phyloP scores from a whole-genome alignment of 2,888 invertebrate species.

The Orchesella flavescens region DNA sequence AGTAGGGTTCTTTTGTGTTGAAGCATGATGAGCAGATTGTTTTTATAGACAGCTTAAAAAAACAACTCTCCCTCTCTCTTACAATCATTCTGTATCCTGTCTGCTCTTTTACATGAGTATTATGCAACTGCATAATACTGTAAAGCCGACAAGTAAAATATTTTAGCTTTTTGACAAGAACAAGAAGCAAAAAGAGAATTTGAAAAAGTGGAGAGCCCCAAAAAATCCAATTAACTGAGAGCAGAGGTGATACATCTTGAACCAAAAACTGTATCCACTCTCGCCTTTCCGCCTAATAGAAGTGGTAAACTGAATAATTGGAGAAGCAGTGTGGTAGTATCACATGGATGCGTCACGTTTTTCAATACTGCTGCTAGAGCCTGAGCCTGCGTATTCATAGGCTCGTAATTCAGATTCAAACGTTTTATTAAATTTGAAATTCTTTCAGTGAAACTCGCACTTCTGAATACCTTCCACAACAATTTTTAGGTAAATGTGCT shows the following conservation, averaged over 20 bases:
- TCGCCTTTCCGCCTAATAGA: no score
- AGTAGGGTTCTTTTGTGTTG: neutral
- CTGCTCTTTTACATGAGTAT: neutral
- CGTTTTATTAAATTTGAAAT: no score
- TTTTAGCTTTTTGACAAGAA: slow-evolving; percentile 17
- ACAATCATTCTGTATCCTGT: neutral
- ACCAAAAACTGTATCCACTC: no score
- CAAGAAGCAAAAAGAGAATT: neutral
- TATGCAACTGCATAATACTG: slow-evolving; percentile 45
- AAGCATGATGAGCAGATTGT: neutral
- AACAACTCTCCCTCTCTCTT: neutral
- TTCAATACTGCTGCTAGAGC: no score
- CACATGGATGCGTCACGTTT: neutral
- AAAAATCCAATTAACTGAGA: slow-evolving; percentile 13
- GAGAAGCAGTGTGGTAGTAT: neutral
- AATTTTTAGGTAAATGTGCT: no score
- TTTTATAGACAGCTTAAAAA: neutral
- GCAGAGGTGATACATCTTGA: slow-evolving; percentile 36
- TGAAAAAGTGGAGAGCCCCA: neutral
- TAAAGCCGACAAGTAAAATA: slow-evolving; percentile 2
- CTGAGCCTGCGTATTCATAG: no score
- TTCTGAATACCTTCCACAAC: no score
- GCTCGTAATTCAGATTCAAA: no score
- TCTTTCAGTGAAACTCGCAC: no score
- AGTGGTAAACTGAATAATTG: neutral